Evolutionary conservation across 1,140 invertebrate genomes (phyloP), one percentile per base, ranked within the genome.

Genomic region (Pachyrhynchus sulphureomaculatus): DNA sequence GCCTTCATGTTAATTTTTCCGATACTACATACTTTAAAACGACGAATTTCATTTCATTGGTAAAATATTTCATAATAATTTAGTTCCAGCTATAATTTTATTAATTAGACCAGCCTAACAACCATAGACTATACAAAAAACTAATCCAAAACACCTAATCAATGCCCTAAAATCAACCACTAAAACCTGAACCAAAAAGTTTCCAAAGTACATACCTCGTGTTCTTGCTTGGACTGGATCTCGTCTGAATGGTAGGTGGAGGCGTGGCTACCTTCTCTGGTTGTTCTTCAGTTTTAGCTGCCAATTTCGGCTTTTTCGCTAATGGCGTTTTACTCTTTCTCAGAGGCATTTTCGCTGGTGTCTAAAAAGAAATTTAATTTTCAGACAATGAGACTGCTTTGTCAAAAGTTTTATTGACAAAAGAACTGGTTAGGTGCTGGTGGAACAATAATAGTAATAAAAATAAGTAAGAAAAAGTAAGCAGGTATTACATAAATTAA

Each of bases 181-280:
- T n/a, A n/a, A n/a, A n/a, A n/a, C n/a, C n/a, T n/a, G n/a, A n/a
- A n/a, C n/a, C n/a, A n/a, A n/a, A n/a, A n/a, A n/a, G n/a, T n/a
- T n/a, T n/a, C n/a, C n/a, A n/a, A n/a, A n/a, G n/a, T n/a, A 66
- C 56, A 60, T 52, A 64, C 65, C 54, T 67, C 2, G 65, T 51
- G 42, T 57, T 64, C 29, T 26, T 54, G 36, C 20, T 12, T 41
- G 44, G 45, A 53, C 45, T 44, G 15, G 47, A 32, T 32, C 57
- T 41, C n/a, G 32, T 21, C 9, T 36, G 24, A 26, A 17, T 18
- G 29, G 45, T 12, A 23, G 44, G 45, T 52, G 52, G 13, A 26
- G 56, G 56, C 12, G 51, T 10, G 10, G 36, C 6, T 12, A 65
- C 66, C 3, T 45, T 47, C 12, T 65, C 65, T 52, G 49, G 58